Base-by-base conservation (phyloP, 2,797 vertebrate genomes). In the Sebastes matsubarae region DNA sequence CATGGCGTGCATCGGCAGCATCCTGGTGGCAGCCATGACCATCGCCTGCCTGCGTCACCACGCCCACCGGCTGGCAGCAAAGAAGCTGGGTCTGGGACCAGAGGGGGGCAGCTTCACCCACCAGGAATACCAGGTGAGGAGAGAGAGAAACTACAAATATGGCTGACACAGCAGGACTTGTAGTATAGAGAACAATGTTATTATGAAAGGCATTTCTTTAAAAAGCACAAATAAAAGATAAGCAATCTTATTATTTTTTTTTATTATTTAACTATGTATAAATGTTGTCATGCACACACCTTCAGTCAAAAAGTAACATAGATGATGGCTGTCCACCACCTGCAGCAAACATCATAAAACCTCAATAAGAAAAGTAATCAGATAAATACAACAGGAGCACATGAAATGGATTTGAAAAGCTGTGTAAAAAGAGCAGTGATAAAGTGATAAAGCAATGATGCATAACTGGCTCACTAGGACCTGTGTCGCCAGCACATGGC, bases 401-500 rank as follows among this genome's bases (percentile, higher is more conserved):
- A 5, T 38, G 4, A 58, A 29, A 58, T 68, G 20, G 16, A 25
- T 29, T 4, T 29, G n/a, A 22, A 63, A 63, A 7, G 16, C 6
- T 50, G 46, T 42, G 38, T 42, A 42, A 42, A 16, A 46, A 46
- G 8, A 29, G 9, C 24, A 8, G 16, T 8, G 8, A 16, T 34
- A 46, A 3, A 24, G 34, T 13, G 36, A 67, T 32, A 25, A 24
- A 20, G 38, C 34, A 70, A 38, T 54, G 61, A 63, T 38, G 25
- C 66, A 29, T 80, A 68, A 67, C 82, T 83, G 84, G 63, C 79
- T 90, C 84, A 82, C 81, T 94, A 99, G 98, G 98, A 99, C 90
- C 96, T 99, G 80, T 99, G 98, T 94, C 96, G 98, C 74, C 98
- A 99, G 95, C 98, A 98, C 93, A 98, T 99, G 98, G 97, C 97